Conservation (phyloP, 2,797 vertebrate species). For the Halcyon badia region DNA sequence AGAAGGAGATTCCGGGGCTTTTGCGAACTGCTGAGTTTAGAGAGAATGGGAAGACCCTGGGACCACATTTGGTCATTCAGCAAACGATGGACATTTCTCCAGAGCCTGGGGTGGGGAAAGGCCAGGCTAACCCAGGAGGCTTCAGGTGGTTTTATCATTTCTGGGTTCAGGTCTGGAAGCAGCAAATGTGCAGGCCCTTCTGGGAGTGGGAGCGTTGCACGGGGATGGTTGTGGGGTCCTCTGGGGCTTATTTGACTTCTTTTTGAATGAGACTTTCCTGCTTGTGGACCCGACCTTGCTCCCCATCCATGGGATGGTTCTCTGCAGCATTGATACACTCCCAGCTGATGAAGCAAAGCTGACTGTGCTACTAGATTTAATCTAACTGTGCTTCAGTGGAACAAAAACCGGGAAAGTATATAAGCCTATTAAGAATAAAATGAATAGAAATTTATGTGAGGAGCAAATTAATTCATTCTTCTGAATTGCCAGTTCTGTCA, state of each 20-base stretch:
- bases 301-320: fast-evolving
- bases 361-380: neutral
- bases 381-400: neutral
- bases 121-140: neutral
- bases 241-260: neutral
- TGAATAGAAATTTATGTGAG: neutral
- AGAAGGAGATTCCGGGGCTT: neutral
- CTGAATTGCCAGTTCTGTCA: neutral
- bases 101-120: neutral
- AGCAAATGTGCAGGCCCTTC: neutral
- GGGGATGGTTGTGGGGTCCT: neutral
- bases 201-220: neutral
- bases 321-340: neutral
- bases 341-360: neutral
- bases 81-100: neutral
- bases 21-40: neutral
- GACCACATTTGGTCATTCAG: fast-evolving
- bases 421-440: neutral
- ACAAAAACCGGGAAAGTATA: neutral
- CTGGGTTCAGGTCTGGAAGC: neutral
- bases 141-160: neutral
- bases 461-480: neutral
- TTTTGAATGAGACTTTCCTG: neutral
- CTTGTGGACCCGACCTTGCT: neutral
- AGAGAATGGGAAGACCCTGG: neutral